Evolutionary conservation across 92 coral and sea anemone genomes (phyloP).

Genomic region (Pocillopora grandis): DNA sequence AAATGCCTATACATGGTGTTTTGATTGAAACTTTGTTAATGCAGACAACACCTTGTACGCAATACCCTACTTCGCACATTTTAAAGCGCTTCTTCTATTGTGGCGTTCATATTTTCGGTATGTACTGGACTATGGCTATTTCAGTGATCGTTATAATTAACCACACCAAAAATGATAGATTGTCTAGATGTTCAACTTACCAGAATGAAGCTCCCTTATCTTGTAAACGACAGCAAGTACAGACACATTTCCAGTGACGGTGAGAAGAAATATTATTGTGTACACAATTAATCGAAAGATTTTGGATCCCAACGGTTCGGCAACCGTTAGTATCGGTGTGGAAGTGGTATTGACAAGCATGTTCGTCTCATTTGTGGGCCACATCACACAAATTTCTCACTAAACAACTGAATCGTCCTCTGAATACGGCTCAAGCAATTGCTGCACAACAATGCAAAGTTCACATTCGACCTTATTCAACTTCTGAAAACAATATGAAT

Average conservation of each 20-base stretch:
- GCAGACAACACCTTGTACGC: conserved; percentile 6
- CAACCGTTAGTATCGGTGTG: neutral
- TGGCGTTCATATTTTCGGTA: conserved; percentile 12
- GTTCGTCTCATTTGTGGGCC: conserved; percentile 9
- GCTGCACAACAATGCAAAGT: conserved; percentile 3
- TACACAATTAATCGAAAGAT: conserved; percentile 62
- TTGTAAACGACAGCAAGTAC: conserved; percentile 63
- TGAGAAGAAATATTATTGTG: conserved; percentile 56
- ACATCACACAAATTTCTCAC: neutral
- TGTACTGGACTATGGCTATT: neutral
- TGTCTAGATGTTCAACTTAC: conserved; percentile 22
- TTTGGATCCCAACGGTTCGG: conserved; percentile 66
- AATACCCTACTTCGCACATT: conserved; percentile 7
- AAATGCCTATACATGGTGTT: neutral
- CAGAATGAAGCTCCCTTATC: conserved; percentile 66
- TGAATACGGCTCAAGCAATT: neutral
- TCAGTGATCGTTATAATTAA: neutral
- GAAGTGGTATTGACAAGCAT: neutral
- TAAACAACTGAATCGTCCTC: neutral
- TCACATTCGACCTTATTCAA: conserved; percentile 9
- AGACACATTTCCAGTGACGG: conserved; percentile 53
- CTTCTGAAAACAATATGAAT: conserved; percentile 24
- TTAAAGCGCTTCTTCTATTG: neutral
- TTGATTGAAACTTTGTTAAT: conserved; percentile 22
- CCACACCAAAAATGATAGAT: neutral